Evolutionary conservation across 2,888 invertebrate species (phyloP), one percentile per base, ranked within the genome.

Genomic region (Drosophila algonquin): DNA sequence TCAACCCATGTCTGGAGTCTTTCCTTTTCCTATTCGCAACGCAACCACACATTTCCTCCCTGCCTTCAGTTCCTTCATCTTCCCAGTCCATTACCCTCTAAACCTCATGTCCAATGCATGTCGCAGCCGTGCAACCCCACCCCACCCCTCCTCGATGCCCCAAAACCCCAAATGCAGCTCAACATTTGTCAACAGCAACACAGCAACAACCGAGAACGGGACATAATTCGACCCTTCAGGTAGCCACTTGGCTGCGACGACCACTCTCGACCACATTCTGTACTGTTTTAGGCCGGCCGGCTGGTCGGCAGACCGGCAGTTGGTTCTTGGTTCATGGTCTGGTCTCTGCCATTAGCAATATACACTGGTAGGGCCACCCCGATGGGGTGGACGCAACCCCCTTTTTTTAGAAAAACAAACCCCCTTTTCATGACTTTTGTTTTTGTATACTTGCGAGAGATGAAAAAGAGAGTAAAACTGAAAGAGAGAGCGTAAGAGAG

Each of bases 391-490:
- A 27, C 21, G 18, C 10, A 14, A 8, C 65, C 81, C 81, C 77
- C 60, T 54, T 45, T 45, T 50, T 45, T 50, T 24, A 21, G 51
- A 16, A 14, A 30, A 44, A 35, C 58, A 44, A 51, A 40, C 48
- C 48, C 48, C 57, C 40, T 55, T 59, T 44, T 64, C 57, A 53
- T 64, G 54, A 58, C 50, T 73, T 85, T 85, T 83, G 82, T 83
- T 83, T 87, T 87, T 83, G 80, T 79, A 80, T 87, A 82, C 81
- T 87, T 67, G 81, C 54, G 50, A 63, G 60, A 57, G 51, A 32
- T 10, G 21, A 18, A 57, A 10, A 12, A 18, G 51, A 32, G 59
- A n/a, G 46, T 4, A 4, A 24, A n/a, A 6, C 16, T 12, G 48
- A 35, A 55, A 44, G 32, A 35, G 50, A 47, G 55, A 35, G 59